Evolutionary conservation across 2,113 vertebrate species (phyloP).

Genomic region (Macrotus californicus): DNA sequence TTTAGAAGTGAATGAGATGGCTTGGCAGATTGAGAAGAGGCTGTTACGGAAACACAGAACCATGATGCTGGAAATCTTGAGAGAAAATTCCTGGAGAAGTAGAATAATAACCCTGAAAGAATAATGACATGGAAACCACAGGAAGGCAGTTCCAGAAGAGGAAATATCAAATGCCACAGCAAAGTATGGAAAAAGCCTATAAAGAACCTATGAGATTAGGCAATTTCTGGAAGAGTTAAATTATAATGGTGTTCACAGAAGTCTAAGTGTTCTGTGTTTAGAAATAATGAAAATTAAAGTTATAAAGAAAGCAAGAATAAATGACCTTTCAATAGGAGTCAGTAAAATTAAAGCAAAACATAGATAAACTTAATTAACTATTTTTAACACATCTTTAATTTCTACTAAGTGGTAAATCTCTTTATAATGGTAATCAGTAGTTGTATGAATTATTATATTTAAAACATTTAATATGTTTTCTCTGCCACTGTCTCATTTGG

Average conservation of each 20-base stretch:
- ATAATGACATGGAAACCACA: neutral
- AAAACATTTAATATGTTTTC: neutral
- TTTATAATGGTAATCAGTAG: neutral
- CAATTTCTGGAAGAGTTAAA: neutral
- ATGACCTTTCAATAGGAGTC: neutral
- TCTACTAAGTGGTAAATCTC: neutral
- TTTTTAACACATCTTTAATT: neutral
- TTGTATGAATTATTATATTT: neutral
- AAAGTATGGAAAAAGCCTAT: neutral
- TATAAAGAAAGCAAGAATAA: neutral
- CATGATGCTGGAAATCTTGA: neutral
- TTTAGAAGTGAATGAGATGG: neutral
- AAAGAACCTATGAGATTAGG: neutral
- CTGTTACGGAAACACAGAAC: neutral
- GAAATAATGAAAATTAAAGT: neutral
- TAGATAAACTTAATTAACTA: neutral
- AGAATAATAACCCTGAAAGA: neutral
- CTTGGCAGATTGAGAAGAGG: neutral
- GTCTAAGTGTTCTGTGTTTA: neutral
- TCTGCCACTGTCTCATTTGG: neutral
- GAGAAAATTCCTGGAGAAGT: neutral
- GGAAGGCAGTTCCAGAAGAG: neutral
- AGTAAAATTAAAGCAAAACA: constrained; percentile 8
- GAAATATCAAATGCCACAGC: neutral
- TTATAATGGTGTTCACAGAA: neutral